These are phyloP conservation scores for Tokudaia muenninki DNA, from an alignment of 2,797 vertebrate genomes.

Conservation along the genomic window DNA sequence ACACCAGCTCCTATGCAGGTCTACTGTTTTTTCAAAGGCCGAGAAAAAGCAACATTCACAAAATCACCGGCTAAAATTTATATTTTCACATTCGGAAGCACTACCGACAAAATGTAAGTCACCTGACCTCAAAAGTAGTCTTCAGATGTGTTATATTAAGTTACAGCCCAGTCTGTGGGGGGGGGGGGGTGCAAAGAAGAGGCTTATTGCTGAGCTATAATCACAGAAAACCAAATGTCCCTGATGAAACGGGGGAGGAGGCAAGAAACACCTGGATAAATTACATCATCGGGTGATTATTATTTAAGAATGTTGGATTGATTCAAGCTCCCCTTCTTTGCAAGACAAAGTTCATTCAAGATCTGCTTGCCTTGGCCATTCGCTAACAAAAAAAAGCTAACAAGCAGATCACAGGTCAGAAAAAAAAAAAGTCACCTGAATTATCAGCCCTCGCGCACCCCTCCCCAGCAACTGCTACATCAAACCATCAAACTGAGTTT, in stretches of 20 bases:
- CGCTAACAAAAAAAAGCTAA: conserved; percentile 39
- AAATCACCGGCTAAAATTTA: conserved; percentile 6
- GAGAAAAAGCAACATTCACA: conserved; percentile 46
- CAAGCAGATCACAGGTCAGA: not conserved
- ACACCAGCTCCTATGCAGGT: not conserved
- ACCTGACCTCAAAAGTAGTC: conserved; percentile 41
- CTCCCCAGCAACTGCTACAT: conserved; percentile 12
- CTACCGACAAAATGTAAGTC: conserved; percentile 59
- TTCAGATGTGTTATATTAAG: conserved; percentile 49
- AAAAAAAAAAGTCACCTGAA: not conserved
- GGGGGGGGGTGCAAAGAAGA: conserved; percentile 51
- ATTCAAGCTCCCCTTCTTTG: not conserved
- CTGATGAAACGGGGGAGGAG: rapidly evolving
- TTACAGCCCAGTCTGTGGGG: not conserved
- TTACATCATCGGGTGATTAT: conserved; percentile 17
- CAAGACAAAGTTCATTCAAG: not conserved
- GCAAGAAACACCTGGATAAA: not conserved
- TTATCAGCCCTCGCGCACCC: not conserved
- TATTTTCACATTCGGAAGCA: conserved; percentile 60
- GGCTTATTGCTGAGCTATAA: conserved; percentile 43
- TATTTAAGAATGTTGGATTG: not conserved
- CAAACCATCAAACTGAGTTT: conserved; percentile 47
- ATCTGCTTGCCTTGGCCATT: not conserved
- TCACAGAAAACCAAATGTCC: conserved; percentile 66
- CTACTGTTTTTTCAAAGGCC: conserved; percentile 49